Percentiles rank a stretch among this genome's conserved stretches.
Evolutionary conservation across 2,797 vertebrate species (phyloP).

Genomic region (Premnoplex brunnescens): DNA sequence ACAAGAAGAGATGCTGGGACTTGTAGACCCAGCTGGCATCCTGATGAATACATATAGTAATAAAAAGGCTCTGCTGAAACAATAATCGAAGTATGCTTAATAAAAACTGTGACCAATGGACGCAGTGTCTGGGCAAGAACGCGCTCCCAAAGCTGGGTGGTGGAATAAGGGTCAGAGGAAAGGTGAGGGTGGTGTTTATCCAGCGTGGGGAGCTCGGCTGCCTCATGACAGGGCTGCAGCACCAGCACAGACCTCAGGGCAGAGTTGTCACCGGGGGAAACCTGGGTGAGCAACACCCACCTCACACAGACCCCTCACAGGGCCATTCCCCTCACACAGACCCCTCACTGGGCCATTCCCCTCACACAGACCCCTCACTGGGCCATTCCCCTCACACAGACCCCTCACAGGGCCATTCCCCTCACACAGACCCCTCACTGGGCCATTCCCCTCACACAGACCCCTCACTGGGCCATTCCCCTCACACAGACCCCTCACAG

Average conservation of each 20-base stretch:
- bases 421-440: no score
- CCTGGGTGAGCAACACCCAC: not conserved
- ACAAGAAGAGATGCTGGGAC: not conserved
- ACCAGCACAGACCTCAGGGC: accelerated
- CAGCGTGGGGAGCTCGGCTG: not conserved
- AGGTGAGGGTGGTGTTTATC: accelerated
- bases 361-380: no score
- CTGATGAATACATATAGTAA: not conserved
- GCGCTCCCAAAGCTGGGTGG: not conserved
- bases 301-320: not conserved
- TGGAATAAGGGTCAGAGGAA: not conserved
- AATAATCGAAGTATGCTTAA: not conserved
- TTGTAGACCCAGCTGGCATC: not conserved
- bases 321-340: no score
- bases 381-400: no score
- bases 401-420: no score
- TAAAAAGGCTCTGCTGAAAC: not conserved
- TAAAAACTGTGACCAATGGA: not conserved
- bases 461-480: not conserved
- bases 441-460: no score
- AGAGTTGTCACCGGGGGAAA: accelerated
- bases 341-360: no score
- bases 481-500: not conserved
- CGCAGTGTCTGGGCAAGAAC: not conserved
- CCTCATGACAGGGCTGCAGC: not conserved